Base-by-base conservation (phyloP, 2,113 vertebrate species). In the Pachycephala philippinensis region DNA sequence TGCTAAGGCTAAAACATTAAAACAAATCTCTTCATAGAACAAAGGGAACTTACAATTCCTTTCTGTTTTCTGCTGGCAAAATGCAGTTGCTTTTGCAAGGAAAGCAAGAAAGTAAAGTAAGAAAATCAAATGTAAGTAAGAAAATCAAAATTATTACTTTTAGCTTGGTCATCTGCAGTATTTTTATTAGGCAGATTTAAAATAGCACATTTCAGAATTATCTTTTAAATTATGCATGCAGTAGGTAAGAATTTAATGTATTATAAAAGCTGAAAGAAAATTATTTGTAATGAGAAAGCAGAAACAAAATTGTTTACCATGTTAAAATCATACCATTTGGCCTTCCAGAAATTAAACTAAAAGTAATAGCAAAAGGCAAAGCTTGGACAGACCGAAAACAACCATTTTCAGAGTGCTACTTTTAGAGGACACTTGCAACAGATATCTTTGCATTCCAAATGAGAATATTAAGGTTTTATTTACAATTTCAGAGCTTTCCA, bases 401-500 rank as follows among this genome's bases (percentile, higher is more conserved):
- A n/a, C 40, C 9, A 61, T 89, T 89, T 93, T 79, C 13, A 3
- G 22, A 68, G 70, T 1, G 7, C 57, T 90, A n/a, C 77, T 90
- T 96, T 84, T 63, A 61, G 31, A 90, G 56, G 69, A 84, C 31
- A 65, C 71, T 89, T 87, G 44, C 8, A 11, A 53, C 56, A 2
- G 0, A 90, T 90, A 84, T 70, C 79, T 84, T 88, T 70, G 84
- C n/a, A 60, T 95, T 94, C 68, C 11, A 7, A 64, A 44, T 89
- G 44, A 85, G 64, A 93, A 75, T 92, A 89, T 77, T 95, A 89
- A 89, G 76, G 68, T 70, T 89, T 93, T 65, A 26, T 84, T 94
- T 93, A 90, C 71, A 74, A 86, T 84, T 88, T 92, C 80, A 68
- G 42, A 60, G 61, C 76, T 90, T 81, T 91, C 64, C 83, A 57